Conservation (phyloP, 2,888 invertebrate species). For the Coleophora flavipennella region DNA sequence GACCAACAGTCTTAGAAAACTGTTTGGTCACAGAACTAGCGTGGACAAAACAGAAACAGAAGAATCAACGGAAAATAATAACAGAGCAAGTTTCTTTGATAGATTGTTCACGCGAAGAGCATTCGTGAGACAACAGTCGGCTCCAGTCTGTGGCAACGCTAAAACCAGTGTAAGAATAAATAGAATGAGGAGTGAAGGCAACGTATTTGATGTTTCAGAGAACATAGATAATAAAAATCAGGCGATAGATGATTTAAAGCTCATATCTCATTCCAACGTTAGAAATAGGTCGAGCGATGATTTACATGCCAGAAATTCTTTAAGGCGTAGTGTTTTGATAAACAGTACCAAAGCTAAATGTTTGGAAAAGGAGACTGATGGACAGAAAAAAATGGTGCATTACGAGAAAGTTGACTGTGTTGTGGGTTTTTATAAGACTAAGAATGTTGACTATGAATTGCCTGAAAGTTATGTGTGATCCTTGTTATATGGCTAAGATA, state of each 20-base stretch:
- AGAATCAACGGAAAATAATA: conserved; percentile 29
- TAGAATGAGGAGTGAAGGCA: conserved; percentile 54
- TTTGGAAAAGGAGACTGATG: conserved; percentile 40
- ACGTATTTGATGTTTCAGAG: conserved; percentile 39
- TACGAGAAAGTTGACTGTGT: conserved; percentile 57
- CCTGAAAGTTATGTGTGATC: conserved; percentile 64
- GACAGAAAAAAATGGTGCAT: conserved; percentile 39
- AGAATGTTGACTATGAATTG: conserved; percentile 52
- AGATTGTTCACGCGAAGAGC: conserved; percentile 46
- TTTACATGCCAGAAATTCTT: conserved; percentile 44
- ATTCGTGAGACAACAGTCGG: conserved; percentile 58
- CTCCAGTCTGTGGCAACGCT: conserved; percentile 43
- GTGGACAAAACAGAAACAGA: conserved; percentile 53
- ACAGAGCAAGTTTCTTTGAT: conserved; percentile 39
- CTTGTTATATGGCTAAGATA: background rate
- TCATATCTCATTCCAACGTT: conserved; percentile 55
- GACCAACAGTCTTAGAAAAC: conserved; percentile 70
- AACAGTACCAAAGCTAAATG: conserved; percentile 60
- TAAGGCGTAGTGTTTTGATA: conserved; percentile 65
- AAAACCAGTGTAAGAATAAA: conserved; percentile 40
- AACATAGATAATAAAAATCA: conserved; percentile 23
- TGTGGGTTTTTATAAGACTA: conserved; percentile 55
- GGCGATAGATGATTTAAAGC: conserved; percentile 29
- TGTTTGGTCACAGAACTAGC: conserved; percentile 57
- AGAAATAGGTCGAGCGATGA: conserved; percentile 39